Evolutionary conservation across 2,113 vertebrate species (phyloP), one percentile per base, ranked within the genome.

Genomic region (Mixornis gularis): DNA sequence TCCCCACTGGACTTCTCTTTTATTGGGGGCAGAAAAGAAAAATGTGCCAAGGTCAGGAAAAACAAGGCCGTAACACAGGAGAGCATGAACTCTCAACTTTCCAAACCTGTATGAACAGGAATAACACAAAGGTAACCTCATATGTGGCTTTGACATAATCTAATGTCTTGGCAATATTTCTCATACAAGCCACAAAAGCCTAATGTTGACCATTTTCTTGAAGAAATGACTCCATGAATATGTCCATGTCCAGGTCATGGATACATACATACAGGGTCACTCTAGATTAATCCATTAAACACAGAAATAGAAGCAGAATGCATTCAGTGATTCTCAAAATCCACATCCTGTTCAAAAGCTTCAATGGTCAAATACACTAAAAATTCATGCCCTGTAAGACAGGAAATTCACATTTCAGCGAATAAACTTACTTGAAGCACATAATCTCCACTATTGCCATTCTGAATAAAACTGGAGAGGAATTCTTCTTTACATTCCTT

Each of bases 381-480:
- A 89, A 87, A 30, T 73, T 88, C 53, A 79, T 46, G 30, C 48
- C 58, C 6, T 43, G 8, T 51, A 72, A 71, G 29, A 79, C 30
- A 91, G 71, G 34, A 87, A 55, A 13, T 24, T 92, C 40, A 79
- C 13, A 79, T 8, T 58, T 51, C 46, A 66, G 30, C 49, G 78
- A 56, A 19, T 10, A 87, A 48, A 72, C 29, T 80, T 53, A 64
- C 48, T 26, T 66, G 43, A 62, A 94, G 24, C 24, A 56, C 17
- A 79, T n/a, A 1, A 44, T 85, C 62, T 79, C 9, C 36, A 68
- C 76, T 91, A 66, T 29, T 90, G 51, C 19, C 14, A 48, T 53
- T 56, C 25, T 90, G 90, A 95, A 82, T 27, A 92, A 62, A 76
- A 94, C 26, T 38, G 30, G 53, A 95, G 26, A 90, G 46, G 52